Evolutionary conservation across 1,140 invertebrate genomes (phyloP).

Genomic region (Tetragnatha versicolor): DNA sequence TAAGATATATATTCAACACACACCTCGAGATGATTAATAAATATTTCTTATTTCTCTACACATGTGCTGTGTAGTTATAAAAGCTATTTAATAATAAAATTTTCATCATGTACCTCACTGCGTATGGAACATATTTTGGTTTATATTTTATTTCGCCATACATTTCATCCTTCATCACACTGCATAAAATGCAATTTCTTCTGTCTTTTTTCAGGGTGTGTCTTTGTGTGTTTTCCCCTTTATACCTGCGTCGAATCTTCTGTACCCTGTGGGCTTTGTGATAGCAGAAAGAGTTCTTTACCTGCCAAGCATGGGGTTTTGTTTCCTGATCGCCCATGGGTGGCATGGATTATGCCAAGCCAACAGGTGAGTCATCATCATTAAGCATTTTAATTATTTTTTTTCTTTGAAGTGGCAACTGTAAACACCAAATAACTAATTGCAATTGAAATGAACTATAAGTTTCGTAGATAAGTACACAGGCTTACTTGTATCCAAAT

Average conservation of each 20-base stretch:
- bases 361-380: neutral
- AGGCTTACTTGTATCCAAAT: too few species aligned
- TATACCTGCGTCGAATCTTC: constrained; percentile 88
- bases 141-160: too few species aligned
- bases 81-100: too few species aligned
- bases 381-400: neutral
- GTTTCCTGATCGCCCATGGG: constrained; percentile 84
- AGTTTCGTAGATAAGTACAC: neutral
- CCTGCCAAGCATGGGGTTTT: constrained; percentile 93
- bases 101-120: too few species aligned
- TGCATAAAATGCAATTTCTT: too few species aligned
- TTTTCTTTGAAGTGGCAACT: neutral
- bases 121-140: too few species aligned
- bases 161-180: too few species aligned
- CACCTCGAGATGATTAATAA: too few species aligned
- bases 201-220: constrained; percentile 51
- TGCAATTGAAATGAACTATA: neutral
- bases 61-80: too few species aligned
- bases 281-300: constrained; percentile 94
- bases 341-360: neutral
- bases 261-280: constrained; percentile 95
- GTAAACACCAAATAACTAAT: neutral
- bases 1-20: too few species aligned
- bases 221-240: constrained; percentile 83
- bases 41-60: too few species aligned